phyloP scores from a whole-genome alignment of 2,113 vertebrate genomes.

The Rhinogobius similis region DNA sequence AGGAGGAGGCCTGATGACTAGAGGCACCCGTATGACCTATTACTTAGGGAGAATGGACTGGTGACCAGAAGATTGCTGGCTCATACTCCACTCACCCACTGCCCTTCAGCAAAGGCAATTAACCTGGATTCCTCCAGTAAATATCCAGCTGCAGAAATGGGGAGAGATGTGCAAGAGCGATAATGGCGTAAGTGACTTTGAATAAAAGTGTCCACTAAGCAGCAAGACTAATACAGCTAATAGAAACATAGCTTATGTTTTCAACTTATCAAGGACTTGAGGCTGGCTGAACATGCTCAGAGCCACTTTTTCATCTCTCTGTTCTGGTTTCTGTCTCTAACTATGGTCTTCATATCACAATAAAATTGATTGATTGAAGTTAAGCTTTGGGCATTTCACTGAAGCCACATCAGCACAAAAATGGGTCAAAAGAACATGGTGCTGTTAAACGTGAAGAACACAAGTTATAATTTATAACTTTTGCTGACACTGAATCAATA shows the following conservation, averaged over 20 bases:
- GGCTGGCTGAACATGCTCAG: constrained; percentile 58
- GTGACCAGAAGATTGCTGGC: constrained; percentile 77
- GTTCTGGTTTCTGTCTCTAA: not conserved
- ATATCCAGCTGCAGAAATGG: constrained; percentile 69
- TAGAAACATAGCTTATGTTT: constrained; percentile 69
- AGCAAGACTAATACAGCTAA: constrained; percentile 69
- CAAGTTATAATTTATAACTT: not conserved
- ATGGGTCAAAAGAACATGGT: not conserved
- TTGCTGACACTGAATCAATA: not conserved
- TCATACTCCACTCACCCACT: constrained; percentile 70
- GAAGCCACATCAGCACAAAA: not conserved
- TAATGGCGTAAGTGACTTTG: constrained; percentile 74
- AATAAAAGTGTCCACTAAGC: constrained; percentile 76
- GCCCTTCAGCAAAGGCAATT: constrained; percentile 77
- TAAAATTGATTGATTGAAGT: not conserved
- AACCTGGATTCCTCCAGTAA: constrained; percentile 76
- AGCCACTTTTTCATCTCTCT: not conserved
- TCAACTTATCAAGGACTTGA: constrained; percentile 55
- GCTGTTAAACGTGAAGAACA: not conserved
- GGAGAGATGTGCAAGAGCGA: constrained; percentile 67
- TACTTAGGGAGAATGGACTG: constrained; percentile 74
- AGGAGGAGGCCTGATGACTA: constrained; percentile 59
- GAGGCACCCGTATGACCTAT: constrained; percentile 70
- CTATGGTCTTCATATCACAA: not conserved
- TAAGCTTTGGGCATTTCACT: not conserved